These are phyloP conservation scores for Pseudocheirus occidentalis DNA, from an alignment of 2,797 vertebrate genomes.

Conservation along the genomic window DNA sequence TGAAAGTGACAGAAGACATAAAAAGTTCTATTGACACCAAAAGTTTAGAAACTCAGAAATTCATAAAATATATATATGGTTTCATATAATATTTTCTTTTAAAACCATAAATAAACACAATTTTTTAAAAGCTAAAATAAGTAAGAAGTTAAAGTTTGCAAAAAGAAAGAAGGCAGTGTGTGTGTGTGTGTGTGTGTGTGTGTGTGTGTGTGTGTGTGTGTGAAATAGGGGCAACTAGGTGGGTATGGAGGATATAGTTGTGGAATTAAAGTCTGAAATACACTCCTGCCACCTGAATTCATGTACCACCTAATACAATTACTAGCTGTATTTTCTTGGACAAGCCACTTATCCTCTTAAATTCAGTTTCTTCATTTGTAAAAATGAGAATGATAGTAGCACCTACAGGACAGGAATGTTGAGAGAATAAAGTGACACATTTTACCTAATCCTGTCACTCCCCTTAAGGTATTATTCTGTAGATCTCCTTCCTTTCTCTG, in stretches of 20 bases:
- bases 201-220: too few species aligned
- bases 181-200: too few species aligned
- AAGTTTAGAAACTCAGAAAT: too few species aligned
- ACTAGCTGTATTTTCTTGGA: not conserved
- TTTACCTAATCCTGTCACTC: not conserved
- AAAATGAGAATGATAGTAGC: not conserved
- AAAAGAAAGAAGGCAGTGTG: too few species aligned
- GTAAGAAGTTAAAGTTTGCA: too few species aligned
- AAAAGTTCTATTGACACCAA: too few species aligned
- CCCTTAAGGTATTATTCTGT: not conserved
- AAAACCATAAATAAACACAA: too few species aligned
- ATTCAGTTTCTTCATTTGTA: not conserved
- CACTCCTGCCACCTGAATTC: not conserved
- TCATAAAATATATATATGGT: too few species aligned
- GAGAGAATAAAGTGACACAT: not conserved
- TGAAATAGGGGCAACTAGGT: not conserved
- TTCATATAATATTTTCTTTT: too few species aligned
- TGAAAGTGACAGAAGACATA: too few species aligned
- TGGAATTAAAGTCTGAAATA: not conserved
- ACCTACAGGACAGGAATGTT: not conserved
- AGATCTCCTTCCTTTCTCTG: not conserved
- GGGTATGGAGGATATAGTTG: not conserved
- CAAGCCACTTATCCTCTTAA: not conserved
- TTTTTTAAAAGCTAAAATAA: too few species aligned
- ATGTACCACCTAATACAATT: not conserved